Conservation (phyloP, 2,888 invertebrate species). For the Arrhopalites spinosus region DNA sequence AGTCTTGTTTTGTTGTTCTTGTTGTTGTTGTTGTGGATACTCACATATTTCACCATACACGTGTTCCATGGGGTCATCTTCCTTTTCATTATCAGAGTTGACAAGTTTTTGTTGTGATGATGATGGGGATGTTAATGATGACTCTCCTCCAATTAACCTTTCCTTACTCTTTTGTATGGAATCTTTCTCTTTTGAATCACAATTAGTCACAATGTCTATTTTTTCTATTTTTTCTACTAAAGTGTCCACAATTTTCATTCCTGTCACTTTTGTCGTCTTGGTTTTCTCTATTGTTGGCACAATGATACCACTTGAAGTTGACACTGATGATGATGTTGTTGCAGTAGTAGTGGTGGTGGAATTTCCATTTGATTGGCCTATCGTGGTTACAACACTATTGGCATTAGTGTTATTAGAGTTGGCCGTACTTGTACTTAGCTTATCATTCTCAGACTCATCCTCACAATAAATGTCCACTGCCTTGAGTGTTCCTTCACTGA, state of each 20-base stretch:
- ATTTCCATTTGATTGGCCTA: too few relatives aligned
- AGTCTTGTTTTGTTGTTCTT: constrained; percentile 36
- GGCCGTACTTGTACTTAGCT: constrained; percentile 1
- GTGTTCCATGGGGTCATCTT: constrained; percentile 45
- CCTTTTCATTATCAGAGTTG: constrained; percentile 10
- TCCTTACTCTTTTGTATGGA: constrained; percentile 16
- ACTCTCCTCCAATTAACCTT: constrained; percentile 1
- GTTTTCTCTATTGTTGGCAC: background rate
- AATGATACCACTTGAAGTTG: background rate
- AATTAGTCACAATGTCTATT: constrained; percentile 20
- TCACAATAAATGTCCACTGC: constrained; percentile 48
- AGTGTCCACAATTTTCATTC: background rate
- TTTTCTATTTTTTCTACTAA: constrained; percentile 6
- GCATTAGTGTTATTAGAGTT: background rate
- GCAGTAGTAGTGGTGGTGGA: background rate
- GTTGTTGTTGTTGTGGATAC: constrained; percentile 25
- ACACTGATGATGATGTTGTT: background rate
- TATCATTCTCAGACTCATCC: constrained; percentile 30
- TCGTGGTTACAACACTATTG: background rate
- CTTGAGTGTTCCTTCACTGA: constrained; percentile 54
- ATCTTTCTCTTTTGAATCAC: constrained; percentile 22
- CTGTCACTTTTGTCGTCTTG: background rate
- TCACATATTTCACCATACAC: constrained; percentile 55
- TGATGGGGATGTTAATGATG: too few relatives aligned
- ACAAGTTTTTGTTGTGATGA: background rate